Evolutionary conservation across 2,113 vertebrate species (phyloP).

Genomic region (Lycaon pictus): DNA sequence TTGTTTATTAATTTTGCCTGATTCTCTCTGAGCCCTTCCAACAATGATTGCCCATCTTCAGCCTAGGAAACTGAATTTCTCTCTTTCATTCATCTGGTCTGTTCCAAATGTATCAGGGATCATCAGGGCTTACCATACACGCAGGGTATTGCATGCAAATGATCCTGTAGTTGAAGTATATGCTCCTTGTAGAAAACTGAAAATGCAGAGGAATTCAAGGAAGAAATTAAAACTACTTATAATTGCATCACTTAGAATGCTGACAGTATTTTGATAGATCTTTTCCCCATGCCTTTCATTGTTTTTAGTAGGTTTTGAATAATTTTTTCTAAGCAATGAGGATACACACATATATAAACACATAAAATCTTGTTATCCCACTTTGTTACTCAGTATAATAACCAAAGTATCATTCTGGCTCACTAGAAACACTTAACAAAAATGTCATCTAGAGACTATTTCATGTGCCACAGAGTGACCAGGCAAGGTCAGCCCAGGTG

Average conservation of each 20-base stretch:
- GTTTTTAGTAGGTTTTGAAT: background rate
- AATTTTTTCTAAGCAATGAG: background rate
- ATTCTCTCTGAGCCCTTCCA: background rate
- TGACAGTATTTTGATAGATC: background rate
- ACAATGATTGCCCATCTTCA: background rate
- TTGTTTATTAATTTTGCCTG: background rate
- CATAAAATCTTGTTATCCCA: background rate
- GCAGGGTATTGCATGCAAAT: background rate
- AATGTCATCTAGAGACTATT: too few relatives aligned
- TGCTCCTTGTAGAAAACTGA: background rate
- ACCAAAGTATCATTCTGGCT: background rate
- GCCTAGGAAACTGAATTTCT: background rate
- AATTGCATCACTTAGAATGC: background rate
- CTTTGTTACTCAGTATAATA: background rate
- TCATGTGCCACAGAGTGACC: fast-evolving
- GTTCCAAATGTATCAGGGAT: background rate
- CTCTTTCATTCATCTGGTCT: background rate
- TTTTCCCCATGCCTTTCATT: background rate
- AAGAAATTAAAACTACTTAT: background rate
- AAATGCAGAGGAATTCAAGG: background rate
- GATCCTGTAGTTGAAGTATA: background rate
- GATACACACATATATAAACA: background rate
- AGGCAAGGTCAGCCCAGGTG: background rate
- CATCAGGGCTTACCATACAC: background rate
- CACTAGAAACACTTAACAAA: background rate